phyloP scores from a whole-genome alignment of 1,140 invertebrate genomes.

The Philopotamus ludificatus region DNA sequence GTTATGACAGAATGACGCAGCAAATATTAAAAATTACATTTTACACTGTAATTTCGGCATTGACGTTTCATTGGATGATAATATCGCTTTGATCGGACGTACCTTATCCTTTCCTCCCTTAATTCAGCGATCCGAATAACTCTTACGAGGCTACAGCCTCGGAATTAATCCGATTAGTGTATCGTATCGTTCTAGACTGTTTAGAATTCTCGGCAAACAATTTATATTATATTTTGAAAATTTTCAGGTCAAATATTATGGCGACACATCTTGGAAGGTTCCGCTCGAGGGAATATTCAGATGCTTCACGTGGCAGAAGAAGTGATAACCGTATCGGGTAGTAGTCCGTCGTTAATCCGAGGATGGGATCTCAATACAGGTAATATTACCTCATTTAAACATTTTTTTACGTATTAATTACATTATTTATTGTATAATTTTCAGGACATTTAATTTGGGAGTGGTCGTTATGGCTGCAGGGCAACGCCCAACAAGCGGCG shows the following conservation, averaged over 20 bases:
- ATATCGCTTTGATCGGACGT: too few relatives aligned
- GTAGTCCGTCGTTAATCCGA: conserved; percentile 69
- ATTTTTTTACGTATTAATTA: neutral
- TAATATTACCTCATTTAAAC: conserved; percentile 41
- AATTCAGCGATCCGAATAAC: too few relatives aligned
- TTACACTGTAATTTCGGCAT: too few relatives aligned
- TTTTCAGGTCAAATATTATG: conserved; percentile 72
- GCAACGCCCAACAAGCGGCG: conserved; percentile 49
- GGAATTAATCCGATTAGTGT: too few relatives aligned
- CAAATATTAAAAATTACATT: too few relatives aligned
- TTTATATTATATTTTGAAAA: neutral
- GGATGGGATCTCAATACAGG: conserved; percentile 76
- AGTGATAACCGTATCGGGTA: conserved; percentile 71
- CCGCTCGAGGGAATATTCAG: conserved; percentile 61
- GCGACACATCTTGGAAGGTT: conserved; percentile 75
- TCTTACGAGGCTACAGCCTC: too few relatives aligned
- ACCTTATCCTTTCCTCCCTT: too few relatives aligned
- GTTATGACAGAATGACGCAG: too few relatives aligned
- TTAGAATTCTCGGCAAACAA: too few relatives aligned
- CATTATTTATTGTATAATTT: neutral
- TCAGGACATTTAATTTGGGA: conserved; percentile 59
- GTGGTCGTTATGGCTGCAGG: conserved; percentile 59
- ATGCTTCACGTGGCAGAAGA: conserved; percentile 64
- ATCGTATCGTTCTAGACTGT: too few relatives aligned
- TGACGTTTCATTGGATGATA: too few relatives aligned